Base-by-base conservation (phyloP, 2,797 vertebrate genomes). In the Huso huso region DNA sequence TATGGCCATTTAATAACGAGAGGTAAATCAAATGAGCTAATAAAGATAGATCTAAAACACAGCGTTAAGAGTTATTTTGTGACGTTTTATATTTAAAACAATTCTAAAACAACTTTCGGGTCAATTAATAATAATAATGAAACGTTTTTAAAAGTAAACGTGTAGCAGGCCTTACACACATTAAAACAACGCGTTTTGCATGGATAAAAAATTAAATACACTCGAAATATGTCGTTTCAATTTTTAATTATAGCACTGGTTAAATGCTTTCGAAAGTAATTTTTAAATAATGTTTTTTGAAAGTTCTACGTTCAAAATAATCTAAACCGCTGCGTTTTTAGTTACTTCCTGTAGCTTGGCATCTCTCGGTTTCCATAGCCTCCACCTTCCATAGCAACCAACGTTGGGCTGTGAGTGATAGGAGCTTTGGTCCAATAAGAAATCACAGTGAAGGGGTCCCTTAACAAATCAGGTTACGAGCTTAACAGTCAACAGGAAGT, bases 301-400 rank as follows among this genome's bases (percentile, higher is more conserved):
- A 62, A 12, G 49, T 50, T 51, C 10, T 37, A 9, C 10, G 60
- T 61, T 64, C 49, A 64, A 6, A 7, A 18, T 52, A 1, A 48
- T 37, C 2, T 2, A 37, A 53, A 4, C 51, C 58, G 13, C 13
- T 13, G 7, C 12, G 48, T 58, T 49, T 60, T 49, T 48, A n/a
- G 37, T n/a, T 37, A 65, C 73, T 71, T 73, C 73, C 68, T 15
- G 69, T 58, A 13, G 18, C 71, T 64, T 74, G 80, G 88, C 83
- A 84, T 87, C 84, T 72, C 55, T 1, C 52, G 67, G 85, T 89
- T 86, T 76, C 87, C 88, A 87, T 86, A 81, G 77, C 72, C 71
- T 1, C 12, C 67, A 69, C 73, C 15, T 66, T 60, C 76, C 73
- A 53, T 63, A 78, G 78, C 76, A 77, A 86, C 74, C 7, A 37